These are phyloP conservation scores for Drosophila macrospina DNA, from an alignment of 2,888 invertebrate genomes.

Conservation along the genomic window DNA sequence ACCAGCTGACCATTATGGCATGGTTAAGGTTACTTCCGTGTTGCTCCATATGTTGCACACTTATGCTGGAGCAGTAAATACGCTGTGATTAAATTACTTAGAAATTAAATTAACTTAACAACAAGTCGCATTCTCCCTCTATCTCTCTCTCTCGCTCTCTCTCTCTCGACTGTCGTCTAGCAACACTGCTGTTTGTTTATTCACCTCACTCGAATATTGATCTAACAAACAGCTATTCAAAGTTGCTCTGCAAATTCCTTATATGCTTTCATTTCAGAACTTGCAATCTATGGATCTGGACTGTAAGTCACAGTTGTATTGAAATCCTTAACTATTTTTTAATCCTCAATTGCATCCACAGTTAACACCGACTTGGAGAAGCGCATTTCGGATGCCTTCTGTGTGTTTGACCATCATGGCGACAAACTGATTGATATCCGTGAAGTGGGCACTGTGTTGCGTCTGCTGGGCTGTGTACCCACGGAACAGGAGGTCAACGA, in stretches of 20 bases:
- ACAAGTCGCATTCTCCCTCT: background rate
- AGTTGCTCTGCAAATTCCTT: background rate
- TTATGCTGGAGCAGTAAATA: background rate
- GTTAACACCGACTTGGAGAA: constrained; percentile 90
- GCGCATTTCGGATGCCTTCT: constrained; percentile 94
- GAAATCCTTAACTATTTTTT: background rate
- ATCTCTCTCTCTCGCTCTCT: background rate
- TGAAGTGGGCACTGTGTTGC: constrained; percentile 95
- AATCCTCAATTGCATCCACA: constrained; percentile 53
- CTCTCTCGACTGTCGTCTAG: constrained; percentile 9
- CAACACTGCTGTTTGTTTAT: constrained; percentile 19
- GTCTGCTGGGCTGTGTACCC: constrained; percentile 95
- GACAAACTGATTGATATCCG: constrained; percentile 95
- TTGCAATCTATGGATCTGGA: constrained; percentile 62
- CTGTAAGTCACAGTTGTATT: constrained; percentile 45
- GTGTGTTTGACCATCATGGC: constrained; percentile 95
- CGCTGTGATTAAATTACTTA: no score
- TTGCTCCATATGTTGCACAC: constrained; percentile 8
- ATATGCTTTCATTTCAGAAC: background rate
- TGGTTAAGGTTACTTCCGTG: constrained; percentile 55
- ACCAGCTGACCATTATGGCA: constrained; percentile 23
- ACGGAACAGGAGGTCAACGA: constrained; percentile 96
- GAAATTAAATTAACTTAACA: background rate
- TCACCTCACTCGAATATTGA: constrained; percentile 18
- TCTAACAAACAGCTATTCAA: constrained; percentile 10